phyloP scores from a whole-genome alignment of 1,140 invertebrate species.

The Drosophila murphyi region DNA sequence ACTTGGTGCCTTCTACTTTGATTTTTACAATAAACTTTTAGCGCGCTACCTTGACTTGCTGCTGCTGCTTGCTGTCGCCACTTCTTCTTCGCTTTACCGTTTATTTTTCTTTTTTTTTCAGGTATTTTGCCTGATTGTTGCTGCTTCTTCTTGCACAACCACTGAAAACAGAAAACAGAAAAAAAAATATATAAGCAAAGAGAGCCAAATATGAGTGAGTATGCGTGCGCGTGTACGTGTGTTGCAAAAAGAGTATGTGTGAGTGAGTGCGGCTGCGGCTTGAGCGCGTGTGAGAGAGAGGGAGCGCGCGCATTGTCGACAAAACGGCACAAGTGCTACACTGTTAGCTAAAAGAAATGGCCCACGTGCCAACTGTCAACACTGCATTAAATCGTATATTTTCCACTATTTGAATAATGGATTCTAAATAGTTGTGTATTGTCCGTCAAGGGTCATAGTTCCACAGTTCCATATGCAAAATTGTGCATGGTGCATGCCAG shows the following conservation, averaged over 20 bases:
- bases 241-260: slow-evolving; percentile 55
- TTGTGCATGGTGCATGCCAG: background rate
- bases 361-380: slow-evolving; percentile 26
- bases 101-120: slow-evolving; percentile 81
- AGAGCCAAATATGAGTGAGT: slow-evolving; percentile 62
- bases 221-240: slow-evolving; percentile 53
- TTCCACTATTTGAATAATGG: background rate
- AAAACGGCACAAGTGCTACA: slow-evolving; percentile 79
- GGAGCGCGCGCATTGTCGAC: slow-evolving; percentile 76
- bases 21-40: slow-evolving; percentile 81
- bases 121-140: slow-evolving; percentile 82
- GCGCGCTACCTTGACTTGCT: slow-evolving; percentile 69
- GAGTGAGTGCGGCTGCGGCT: slow-evolving; percentile 62
- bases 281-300: slow-evolving; percentile 66
- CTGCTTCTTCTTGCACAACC: slow-evolving; percentile 82
- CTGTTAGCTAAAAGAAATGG: slow-evolving; percentile 50
- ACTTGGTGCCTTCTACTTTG: slow-evolving; percentile 66
- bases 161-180: slow-evolving; percentile 76
- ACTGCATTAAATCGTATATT: background rate
- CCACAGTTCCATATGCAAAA: background rate
- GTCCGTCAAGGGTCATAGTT: background rate
- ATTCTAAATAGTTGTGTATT: background rate
- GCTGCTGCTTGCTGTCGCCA: slow-evolving; percentile 67
- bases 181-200: slow-evolving; percentile 64
- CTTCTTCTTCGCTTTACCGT: slow-evolving; percentile 84